Percentiles rank a stretch among this genome's conserved stretches.
Evolutionary conservation across 2,888 invertebrate genomes (phyloP).

Genomic region (Napeogenes sylphis): DNA sequence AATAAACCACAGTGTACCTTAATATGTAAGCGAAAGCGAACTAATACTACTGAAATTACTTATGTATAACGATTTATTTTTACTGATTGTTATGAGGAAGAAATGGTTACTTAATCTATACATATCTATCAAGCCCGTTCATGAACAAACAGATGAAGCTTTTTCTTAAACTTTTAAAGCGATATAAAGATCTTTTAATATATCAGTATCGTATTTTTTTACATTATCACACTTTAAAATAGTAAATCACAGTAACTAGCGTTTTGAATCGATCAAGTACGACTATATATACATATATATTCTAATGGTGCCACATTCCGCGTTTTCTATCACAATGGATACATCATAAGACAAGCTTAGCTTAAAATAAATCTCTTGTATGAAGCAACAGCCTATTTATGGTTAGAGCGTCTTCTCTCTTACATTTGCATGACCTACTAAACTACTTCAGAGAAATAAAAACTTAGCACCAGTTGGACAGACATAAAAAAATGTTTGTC

Average conservation of each 20-base stretch:
- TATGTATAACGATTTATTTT: background rate
- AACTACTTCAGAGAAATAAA: constrained; percentile 19
- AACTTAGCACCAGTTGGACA: background rate
- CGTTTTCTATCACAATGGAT: constrained; percentile 6
- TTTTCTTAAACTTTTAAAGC: no score
- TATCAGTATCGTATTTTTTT: no score
- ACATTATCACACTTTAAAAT: no score
- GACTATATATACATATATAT: no score
- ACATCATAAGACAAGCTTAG: constrained; percentile 26
- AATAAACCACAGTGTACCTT: constrained; percentile 22
- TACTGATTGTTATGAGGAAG: background rate
- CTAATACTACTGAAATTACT: background rate
- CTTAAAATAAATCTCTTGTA: constrained; percentile 32
- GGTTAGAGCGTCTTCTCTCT: constrained; percentile 16
- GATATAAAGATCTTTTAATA: no score
- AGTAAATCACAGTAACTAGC: no score
- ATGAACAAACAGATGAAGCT: no score
- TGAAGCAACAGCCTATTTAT: constrained; percentile 30
- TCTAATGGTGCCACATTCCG: constrained; percentile 8
- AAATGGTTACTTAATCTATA: no score
- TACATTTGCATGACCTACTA: constrained; percentile 26
- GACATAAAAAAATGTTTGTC: background rate
- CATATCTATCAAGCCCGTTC: no score
- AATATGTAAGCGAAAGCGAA: constrained; percentile 14
- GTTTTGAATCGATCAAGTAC: background rate